Evolutionary conservation across 2,797 vertebrate genomes (phyloP).

Genomic region (Garrulus glandarius): DNA sequence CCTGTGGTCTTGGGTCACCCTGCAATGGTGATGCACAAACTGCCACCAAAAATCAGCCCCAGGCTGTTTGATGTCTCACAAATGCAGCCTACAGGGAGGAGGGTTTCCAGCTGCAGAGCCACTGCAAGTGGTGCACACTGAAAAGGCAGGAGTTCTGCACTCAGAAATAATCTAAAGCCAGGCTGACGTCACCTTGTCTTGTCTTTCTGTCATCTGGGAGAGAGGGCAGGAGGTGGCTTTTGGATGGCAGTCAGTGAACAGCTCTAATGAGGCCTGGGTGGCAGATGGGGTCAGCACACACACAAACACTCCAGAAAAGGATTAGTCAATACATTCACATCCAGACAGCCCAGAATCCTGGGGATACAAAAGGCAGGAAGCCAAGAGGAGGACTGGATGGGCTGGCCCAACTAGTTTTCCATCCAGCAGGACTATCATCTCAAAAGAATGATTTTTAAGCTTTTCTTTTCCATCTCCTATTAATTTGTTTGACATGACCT

Average conservation of each 20-base stretch:
- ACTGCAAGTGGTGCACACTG: fast-evolving
- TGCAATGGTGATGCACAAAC: neutral
- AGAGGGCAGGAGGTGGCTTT: neutral
- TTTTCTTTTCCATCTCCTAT: neutral
- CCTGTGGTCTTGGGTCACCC: neutral
- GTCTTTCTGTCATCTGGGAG: neutral
- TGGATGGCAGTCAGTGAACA: neutral
- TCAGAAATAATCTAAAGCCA: neutral
- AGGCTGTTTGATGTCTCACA: neutral
- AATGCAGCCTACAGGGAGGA: neutral
- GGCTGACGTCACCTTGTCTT: neutral
- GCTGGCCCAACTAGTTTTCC: constrained; percentile 20
- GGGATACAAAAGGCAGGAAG: neutral
- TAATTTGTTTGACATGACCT: constrained; percentile 57
- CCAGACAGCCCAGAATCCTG: neutral
- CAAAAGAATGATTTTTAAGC: neutral
- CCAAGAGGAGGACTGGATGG: neutral
- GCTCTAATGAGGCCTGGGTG: neutral
- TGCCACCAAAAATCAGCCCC: neutral
- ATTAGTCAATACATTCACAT: neutral
- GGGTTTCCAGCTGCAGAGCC: neutral
- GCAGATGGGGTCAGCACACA: neutral
- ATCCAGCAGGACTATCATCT: constrained; percentile 20
- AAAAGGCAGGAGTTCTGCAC: neutral
- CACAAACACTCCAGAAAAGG: neutral